Conservation (phyloP, 2,797 vertebrate species). For the Oceanodroma leucorhoa region DNA sequence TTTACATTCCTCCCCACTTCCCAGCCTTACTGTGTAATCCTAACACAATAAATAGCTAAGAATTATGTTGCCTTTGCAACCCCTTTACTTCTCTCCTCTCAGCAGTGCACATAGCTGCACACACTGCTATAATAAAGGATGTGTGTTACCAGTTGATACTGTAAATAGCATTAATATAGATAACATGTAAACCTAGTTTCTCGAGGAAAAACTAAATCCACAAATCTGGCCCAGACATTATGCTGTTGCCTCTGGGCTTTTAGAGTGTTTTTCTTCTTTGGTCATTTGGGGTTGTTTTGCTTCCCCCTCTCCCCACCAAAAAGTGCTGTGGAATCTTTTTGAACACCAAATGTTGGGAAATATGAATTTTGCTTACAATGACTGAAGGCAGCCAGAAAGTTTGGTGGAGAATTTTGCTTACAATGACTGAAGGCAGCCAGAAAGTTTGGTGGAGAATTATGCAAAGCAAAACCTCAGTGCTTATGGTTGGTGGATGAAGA, state of each 20-base stretch:
- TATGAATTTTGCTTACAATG: not conserved
- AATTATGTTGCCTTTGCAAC: not conserved
- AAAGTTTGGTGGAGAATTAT: not conserved
- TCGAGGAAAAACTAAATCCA: not conserved
- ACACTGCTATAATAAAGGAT: not conserved
- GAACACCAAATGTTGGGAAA: not conserved
- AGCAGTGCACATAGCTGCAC: not conserved
- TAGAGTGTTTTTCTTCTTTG: not conserved
- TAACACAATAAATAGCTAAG: not conserved
- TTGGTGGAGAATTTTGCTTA: not conserved
- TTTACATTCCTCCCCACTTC: not conserved
- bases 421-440: not conserved
- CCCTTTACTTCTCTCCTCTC: not conserved
- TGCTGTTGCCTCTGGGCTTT: not conserved
- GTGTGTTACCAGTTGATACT: not conserved
- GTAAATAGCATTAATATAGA: not conserved
- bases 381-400: not conserved
- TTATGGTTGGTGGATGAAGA: not conserved
- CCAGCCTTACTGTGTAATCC: not conserved
- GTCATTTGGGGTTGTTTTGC: not conserved
- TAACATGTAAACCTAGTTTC: not conserved
- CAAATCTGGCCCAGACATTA: not conserved
- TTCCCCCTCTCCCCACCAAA: not conserved
- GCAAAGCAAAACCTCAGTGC: not conserved
- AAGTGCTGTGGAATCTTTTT: not conserved